Evolutionary conservation across 2,797 vertebrate genomes (phyloP).

Genomic region (Lagocephalus sceleratus): DNA sequence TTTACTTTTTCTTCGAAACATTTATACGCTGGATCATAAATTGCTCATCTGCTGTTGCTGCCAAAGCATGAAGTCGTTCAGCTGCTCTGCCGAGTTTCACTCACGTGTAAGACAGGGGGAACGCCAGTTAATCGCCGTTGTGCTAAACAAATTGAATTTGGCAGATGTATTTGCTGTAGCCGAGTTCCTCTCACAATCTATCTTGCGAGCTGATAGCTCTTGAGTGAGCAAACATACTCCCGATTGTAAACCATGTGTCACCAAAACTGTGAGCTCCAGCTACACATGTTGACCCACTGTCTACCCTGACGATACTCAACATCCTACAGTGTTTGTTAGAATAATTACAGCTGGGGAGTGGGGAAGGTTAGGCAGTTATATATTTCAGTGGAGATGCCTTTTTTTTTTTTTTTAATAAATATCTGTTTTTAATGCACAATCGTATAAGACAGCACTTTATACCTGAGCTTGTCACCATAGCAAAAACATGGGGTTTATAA

Average conservation of each 20-base stretch:
- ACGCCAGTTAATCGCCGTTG: slow-evolving; percentile 26
- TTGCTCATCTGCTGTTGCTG: slow-evolving; percentile 17
- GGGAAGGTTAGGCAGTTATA: too few relatives aligned
- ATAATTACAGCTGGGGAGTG: slow-evolving; percentile 5
- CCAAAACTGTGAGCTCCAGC: background rate
- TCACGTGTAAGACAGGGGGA: slow-evolving; percentile 13
- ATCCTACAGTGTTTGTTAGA: background rate
- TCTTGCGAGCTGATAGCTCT: slow-evolving; percentile 18
- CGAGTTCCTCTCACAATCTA: slow-evolving; percentile 22
- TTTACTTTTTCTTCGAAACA: background rate
- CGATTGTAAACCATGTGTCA: slow-evolving; percentile 26
- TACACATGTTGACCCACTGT: background rate
- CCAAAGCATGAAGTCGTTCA: background rate
- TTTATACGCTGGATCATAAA: background rate
- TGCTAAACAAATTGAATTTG: slow-evolving; percentile 19
- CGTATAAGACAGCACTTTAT: too few relatives aligned
- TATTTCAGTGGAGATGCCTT: too few relatives aligned
- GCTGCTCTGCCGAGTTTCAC: slow-evolving; percentile 12
- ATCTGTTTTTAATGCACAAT: too few relatives aligned
- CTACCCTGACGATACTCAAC: too few relatives aligned
- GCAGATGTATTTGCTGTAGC: slow-evolving; percentile 35
- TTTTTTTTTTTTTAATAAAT: too few relatives aligned
- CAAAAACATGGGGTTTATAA: too few relatives aligned
- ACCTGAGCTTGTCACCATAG: too few relatives aligned
- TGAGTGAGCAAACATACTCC: slow-evolving; percentile 40